Evolutionary conservation across 2,888 invertebrate species (phyloP).

Genomic region (Leptarthrus brevirostris): DNA sequence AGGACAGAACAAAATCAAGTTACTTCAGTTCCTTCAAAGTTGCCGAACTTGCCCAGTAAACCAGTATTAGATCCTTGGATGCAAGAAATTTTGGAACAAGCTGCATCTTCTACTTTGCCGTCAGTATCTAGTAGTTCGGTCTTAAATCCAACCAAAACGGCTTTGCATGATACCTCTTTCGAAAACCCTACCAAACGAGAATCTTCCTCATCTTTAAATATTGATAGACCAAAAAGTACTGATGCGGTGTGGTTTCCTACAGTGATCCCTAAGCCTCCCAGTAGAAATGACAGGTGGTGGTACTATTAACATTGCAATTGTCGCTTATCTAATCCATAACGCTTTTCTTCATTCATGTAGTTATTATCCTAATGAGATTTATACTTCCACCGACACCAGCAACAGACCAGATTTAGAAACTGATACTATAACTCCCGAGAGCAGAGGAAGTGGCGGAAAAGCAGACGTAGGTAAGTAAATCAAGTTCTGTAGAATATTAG

Average conservation of each 20-base stretch:
- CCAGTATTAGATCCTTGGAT: conserved; percentile 41
- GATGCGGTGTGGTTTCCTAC: too few species aligned
- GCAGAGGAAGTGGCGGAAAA: neutral
- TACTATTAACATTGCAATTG: neutral
- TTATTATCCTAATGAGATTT: neutral
- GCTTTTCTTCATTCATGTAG: conserved; percentile 2
- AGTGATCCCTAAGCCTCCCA: neutral
- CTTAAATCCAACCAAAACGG: neutral
- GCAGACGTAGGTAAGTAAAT: conserved; percentile 4
- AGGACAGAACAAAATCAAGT: neutral
- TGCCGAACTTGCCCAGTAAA: neutral
- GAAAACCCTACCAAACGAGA: neutral
- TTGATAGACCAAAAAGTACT: neutral
- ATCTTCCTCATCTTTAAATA: neutral
- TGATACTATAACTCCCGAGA: neutral
- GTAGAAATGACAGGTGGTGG: conserved; percentile 7
- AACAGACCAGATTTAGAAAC: neutral
- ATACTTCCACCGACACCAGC: neutral
- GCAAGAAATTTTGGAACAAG: neutral
- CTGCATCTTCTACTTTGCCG: neutral
- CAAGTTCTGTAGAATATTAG: too few species aligned
- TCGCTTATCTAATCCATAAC: neutral
- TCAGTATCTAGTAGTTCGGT: neutral
- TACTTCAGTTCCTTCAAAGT: neutral
- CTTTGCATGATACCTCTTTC: too few species aligned